A percentile compares a stretch with the other conserved stretches of the same genome.
phyloP scores from a whole-genome alignment of 2,888 invertebrate species.

The Apoda limacodes region DNA sequence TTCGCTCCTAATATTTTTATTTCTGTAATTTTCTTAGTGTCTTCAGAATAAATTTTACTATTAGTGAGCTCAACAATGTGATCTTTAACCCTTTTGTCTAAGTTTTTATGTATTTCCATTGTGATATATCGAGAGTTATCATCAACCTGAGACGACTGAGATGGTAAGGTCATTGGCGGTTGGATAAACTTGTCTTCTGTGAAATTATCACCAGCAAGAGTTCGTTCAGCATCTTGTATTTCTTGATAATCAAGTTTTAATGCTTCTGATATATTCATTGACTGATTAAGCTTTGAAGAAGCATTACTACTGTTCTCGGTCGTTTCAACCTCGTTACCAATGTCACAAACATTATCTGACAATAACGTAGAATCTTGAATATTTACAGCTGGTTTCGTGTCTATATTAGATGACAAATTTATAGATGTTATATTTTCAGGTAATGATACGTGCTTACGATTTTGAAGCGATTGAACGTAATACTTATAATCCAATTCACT shows the following conservation, averaged over 20 bases:
- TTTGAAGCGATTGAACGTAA: slow-evolving; percentile 28
- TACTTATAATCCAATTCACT: slow-evolving; percentile 43
- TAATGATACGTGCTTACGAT: slow-evolving; percentile 16
- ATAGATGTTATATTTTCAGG: too few relatives aligned
- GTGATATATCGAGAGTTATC: background rate
- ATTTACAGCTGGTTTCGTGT: background rate
- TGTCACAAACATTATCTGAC: background rate
- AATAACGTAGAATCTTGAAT: background rate
- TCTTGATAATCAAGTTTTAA: too few relatives aligned
- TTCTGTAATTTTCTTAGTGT: slow-evolving; percentile 2
- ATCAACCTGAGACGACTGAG: background rate
- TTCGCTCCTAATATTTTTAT: too few relatives aligned
- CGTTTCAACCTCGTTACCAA: background rate
- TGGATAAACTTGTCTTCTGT: too few relatives aligned
- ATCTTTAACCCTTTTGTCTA: background rate
- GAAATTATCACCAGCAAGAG: too few relatives aligned
- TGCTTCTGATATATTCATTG: background rate
- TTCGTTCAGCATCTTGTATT: too few relatives aligned
- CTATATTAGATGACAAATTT: background rate
- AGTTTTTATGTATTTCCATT: background rate
- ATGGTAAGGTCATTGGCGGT: too few relatives aligned
- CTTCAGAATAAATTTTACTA: slow-evolving; percentile 1
- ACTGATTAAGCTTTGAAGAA: background rate
- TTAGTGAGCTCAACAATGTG: background rate
- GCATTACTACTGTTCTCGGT: background rate